Evolutionary conservation across 2,113 vertebrate species (phyloP).

Genomic region (Oreochromis niloticus): DNA sequence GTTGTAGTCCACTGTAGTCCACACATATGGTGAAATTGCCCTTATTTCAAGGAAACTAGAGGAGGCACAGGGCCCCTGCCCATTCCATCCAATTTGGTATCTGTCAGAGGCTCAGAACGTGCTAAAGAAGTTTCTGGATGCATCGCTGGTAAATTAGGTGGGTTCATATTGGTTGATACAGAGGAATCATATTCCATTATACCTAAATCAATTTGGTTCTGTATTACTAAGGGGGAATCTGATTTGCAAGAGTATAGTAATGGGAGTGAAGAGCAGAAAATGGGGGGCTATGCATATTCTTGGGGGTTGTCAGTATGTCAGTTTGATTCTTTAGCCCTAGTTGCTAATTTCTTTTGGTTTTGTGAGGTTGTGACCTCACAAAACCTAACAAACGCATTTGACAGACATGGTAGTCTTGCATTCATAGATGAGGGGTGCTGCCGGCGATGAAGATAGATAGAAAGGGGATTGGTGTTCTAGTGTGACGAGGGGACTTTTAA

Average conservation of each 20-base stretch:
- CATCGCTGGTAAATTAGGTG: neutral
- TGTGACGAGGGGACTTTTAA: neutral
- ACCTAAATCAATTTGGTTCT: neutral
- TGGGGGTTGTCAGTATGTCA: neutral
- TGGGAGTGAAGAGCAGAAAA: neutral
- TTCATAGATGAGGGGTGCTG: rapidly evolving
- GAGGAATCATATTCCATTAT: neutral
- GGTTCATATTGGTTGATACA: neutral
- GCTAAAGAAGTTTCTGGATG: neutral
- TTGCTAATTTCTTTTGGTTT: neutral
- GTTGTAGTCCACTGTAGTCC: neutral
- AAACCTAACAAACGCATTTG: neutral
- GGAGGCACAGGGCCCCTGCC: neutral
- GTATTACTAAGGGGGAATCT: neutral
- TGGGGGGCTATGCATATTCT: neutral
- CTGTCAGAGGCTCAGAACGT: neutral
- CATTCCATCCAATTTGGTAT: neutral
- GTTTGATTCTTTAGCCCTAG: neutral
- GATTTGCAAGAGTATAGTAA: neutral
- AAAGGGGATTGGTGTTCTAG: neutral
- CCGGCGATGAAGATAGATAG: rapidly evolving
- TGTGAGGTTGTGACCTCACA: neutral
- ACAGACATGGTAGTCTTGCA: neutral
- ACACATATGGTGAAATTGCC: neutral
- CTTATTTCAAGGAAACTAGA: neutral